Evolutionary conservation across 1,140 invertebrate genomes (phyloP), one percentile per base, ranked within the genome.

Genomic region (Lucilia sericata): DNA sequence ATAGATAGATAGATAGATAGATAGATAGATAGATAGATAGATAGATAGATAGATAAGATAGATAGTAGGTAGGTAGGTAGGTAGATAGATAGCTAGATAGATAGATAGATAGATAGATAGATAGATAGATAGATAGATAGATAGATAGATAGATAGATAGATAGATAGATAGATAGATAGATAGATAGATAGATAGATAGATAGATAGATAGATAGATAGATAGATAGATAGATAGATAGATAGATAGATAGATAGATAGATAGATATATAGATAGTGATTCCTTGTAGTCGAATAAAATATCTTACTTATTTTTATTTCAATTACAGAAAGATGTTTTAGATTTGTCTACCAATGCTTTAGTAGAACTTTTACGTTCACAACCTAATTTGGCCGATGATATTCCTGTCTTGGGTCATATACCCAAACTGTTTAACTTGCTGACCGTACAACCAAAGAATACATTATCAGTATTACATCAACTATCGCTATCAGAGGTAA

Each of bases 351-450:
- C 97, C 5, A 95, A 94, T 83, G 96, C 97, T 19, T 91, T 99
- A 36, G 95, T 97, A 13, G 94, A 94, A 87, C 92, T 99, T 42
- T 92, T 99, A 36, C 93, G 95, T 87, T 94, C 96, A 21, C 97
- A 99, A 91, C 96, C 97, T n/a, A 93, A 94, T 87, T 93, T 99
- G 75, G 94, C 96, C 25, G 98, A 99, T 91, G 94, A 96, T 86
- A 94, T 99, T 82, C 98, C 99, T 19, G 94, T 97, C 19, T 94
- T 99, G 88, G 99, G 98, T 13, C 97, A 99, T 91, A 95, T 99
- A 91, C 98, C 98, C 19, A 94, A 97, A 85, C 92, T 99, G 34
- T 96, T 97, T 87, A 93, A 94, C 86, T 94, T 96, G 88, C 95
- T 99, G 92, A 92, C 94, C 91, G 88, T 93, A 87, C 93, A 95